Evolutionary conservation across 1,140 invertebrate genomes (phyloP).

Genomic region (Trichogramma pretiosum): DNA sequence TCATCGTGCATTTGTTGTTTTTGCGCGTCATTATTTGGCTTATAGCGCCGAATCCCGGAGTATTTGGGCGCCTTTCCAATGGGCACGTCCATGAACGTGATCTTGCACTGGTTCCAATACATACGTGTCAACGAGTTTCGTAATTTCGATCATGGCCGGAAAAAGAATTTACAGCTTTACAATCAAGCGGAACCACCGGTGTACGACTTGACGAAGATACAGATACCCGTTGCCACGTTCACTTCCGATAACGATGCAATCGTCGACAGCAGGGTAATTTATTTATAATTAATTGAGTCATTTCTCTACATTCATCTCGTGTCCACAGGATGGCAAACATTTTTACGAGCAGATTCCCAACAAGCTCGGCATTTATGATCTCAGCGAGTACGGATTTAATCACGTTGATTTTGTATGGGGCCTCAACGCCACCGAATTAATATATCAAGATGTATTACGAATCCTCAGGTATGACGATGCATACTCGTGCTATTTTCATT

Average conservation of each 20-base stretch:
- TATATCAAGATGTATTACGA: neutral
- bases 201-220: neutral
- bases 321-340: neutral
- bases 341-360: neutral
- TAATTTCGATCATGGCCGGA: neutral
- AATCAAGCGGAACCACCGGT: neutral
- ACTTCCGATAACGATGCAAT: neutral
- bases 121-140: neutral
- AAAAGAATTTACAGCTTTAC: neutral
- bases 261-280: neutral
- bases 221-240: neutral
- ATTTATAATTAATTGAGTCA: neutral
- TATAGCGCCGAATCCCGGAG: neutral
- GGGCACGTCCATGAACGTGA: neutral
- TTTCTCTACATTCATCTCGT: neutral
- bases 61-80: neutral
- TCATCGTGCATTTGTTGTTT: neutral
- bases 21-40: slow-evolving; percentile 20
- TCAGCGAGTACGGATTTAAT: neutral
- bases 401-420: neutral
- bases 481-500: no score
- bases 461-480: no score
- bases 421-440: neutral
- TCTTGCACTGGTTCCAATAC: neutral
- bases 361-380: neutral